Conservation (phyloP, 2,113 vertebrate genomes). For the Desmodus rotundus region DNA sequence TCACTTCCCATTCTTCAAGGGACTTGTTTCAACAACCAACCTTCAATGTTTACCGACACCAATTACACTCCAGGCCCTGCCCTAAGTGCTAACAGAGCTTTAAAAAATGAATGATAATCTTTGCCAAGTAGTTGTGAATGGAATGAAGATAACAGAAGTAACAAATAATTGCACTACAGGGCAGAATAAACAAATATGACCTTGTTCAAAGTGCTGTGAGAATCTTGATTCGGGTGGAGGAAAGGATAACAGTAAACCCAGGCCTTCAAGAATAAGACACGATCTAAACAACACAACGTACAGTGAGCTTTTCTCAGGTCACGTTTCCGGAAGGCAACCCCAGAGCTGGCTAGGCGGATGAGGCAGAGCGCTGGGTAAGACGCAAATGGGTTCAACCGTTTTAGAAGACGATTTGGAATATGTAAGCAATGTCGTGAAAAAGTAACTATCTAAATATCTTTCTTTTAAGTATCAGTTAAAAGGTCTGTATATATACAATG, state of each 20-base stretch:
- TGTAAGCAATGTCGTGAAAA: background rate
- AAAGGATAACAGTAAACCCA: background rate
- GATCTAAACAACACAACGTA: background rate
- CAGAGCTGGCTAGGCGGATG: background rate
- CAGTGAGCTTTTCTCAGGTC: background rate
- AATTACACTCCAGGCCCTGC: background rate
- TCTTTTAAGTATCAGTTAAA: background rate
- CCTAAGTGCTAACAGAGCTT: background rate
- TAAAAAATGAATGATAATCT: background rate
- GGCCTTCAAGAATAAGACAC: background rate
- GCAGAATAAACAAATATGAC: background rate
- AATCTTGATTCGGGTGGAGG: background rate
- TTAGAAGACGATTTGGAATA: background rate
- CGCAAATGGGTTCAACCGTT: background rate
- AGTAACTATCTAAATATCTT: background rate
- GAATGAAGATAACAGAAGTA: background rate
- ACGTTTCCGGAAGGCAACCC: background rate
- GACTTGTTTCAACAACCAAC: background rate
- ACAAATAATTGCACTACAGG: background rate
- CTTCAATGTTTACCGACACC: background rate
- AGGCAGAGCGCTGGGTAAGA: background rate
- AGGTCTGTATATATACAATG: background rate
- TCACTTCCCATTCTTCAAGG: background rate
- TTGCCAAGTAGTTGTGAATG: background rate
- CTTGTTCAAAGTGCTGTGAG: background rate